Evolutionary conservation across 2,888 invertebrate species (phyloP), one percentile per base, ranked within the genome.

Genomic region (Capitulum mitella): DNA sequence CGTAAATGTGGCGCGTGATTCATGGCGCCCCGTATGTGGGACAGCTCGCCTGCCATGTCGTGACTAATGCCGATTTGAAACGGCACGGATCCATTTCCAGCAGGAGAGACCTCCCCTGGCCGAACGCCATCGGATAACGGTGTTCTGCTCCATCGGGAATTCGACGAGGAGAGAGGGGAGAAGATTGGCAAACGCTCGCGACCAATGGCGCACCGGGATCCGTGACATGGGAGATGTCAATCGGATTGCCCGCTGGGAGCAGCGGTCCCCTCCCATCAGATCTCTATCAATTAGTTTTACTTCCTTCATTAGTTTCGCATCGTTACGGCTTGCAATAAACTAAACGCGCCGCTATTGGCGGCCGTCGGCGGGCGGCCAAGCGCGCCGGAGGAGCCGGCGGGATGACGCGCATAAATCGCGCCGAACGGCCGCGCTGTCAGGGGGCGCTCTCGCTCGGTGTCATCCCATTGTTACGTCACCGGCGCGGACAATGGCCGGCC

Each of bases 291-390:
- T 70, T 40, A 6, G 70, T 26, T 22, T 37, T 37, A 37, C 37
- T 70, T 70, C 40, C 40, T 40, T 26, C 70, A 70, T 70, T 70
- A 70, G 70, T 70, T 70, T 70, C 70, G 70, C 70, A 37, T 70
- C 70, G 70, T 70, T 70, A 70, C 70, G 40, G 70, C 40, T 40
- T 70, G 70, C 70, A 70, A 70, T 70, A 70, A 70, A 70, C 70
- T 70, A 70, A 70, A 70, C 70, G 37, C 26, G 5, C 22, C 37
- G 37, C 22, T 22, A 70, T 37, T 26, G 70, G 37, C 37, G 37
- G 70, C 70, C 19, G 29, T 14, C 40, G 37, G 37, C 37, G 70
- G 34, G 40, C 40, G 10, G 70, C 22, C 37, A 26, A 37, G 37
- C 37, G 70, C 58, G 10, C 10, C 58, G 29, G 22, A 3, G 29